Base-by-base conservation (phyloP, 2,797 vertebrate species). In the Enteromius unitaeniatus region DNA sequence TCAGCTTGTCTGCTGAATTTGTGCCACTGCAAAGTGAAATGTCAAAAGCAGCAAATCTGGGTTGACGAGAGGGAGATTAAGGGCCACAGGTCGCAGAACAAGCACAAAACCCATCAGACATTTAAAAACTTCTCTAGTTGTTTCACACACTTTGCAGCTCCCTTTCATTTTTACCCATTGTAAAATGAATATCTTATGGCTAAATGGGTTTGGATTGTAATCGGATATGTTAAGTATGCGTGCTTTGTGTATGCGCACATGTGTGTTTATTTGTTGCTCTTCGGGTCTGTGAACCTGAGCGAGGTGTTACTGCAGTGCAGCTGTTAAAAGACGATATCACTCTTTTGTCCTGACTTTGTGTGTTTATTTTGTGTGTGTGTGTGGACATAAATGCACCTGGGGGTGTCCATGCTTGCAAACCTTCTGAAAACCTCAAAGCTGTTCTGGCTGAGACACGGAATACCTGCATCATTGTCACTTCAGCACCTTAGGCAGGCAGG, bases 261-360 rank as follows among this genome's bases (percentile, higher is more conserved):
- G 65, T 79, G 28, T 55, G 51, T 58, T 60, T 80, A 74, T 85
- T 67, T 72, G 74, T 74, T 82, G 28, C 42, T 80, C 23, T 81
- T 53, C 55, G 19, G 37, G 69, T 37, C 28, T 72, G 28, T 58
- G 51, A 28, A 78, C 53, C 64, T 51, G 79, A 76, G 28, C 9
- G 21, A 62, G 72, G 81, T 26, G 45, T 67, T 69, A 78, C n/a
- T 23, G 73, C 77, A 79, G 89, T 72, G 89, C 90, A 90, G 89
- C 89, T 92, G 91, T 90, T 92, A 88, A 91, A 93, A 92, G 92
- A 93, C 91, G 89, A 92, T 88, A 93, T 95, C 94, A 94, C 89
- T 94, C 92, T 0, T 91, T 92, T 85, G 79, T 58, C 60, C 53
- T 79, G 55, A 78, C 47, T 42, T 37, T 87, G 74, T 80, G 88